Evolutionary conservation across 2,888 invertebrate species (phyloP).

Genomic region (Mantis religiosa): DNA sequence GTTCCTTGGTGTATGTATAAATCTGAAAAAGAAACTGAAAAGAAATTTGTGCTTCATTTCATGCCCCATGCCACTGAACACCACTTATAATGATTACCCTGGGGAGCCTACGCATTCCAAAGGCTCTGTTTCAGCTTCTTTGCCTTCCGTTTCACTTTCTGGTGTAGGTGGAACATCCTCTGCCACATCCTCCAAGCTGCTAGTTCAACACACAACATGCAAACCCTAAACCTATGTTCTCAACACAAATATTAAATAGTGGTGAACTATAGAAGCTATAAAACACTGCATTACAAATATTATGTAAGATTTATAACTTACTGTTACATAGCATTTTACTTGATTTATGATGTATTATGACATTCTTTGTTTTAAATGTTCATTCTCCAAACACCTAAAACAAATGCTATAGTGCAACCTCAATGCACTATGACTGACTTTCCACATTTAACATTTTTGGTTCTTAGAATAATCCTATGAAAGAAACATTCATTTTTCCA

Average conservation of each 20-base stretch:
- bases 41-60: not conserved
- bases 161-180: conserved; percentile 7
- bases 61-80: not conserved
- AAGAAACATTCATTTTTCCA: too few species aligned
- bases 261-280: not conserved
- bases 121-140: not conserved
- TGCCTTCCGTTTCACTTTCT: not conserved
- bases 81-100: not conserved
- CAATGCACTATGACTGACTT: too few species aligned
- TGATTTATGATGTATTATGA: not conserved
- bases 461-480: too few species aligned
- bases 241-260: not conserved
- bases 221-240: not conserved
- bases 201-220: not conserved
- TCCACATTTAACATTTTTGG: too few species aligned
- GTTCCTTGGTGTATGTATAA: not conserved
- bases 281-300: not conserved
- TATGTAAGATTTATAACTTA: not conserved
- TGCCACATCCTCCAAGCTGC: conserved; percentile 16
- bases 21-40: not conserved
- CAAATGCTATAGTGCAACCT: too few species aligned
- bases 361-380: too few species aligned
- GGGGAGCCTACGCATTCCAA: conserved; percentile 5
- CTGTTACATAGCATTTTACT: not conserved
- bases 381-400: too few species aligned